Evolutionary conservation across 2,797 vertebrate genomes (phyloP).

Genomic region (Agapornis canus): DNA sequence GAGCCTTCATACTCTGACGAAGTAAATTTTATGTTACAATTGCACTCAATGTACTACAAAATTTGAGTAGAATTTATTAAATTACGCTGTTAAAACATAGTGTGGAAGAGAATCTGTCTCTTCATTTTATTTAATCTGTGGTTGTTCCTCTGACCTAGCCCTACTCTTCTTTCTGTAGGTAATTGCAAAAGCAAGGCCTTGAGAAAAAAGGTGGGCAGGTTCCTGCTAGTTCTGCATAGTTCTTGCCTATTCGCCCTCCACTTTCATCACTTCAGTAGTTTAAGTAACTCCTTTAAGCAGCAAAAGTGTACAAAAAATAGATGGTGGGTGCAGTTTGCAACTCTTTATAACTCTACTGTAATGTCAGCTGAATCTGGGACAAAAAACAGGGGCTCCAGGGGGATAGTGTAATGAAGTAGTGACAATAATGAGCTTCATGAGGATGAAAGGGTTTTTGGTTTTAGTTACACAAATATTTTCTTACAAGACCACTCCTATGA

Average conservation of each 20-base stretch:
- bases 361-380: neutral
- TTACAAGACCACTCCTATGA: neutral
- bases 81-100: neutral
- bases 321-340: accelerated
- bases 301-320: neutral
- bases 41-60: neutral
- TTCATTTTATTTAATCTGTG: neutral
- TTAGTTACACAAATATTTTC: neutral
- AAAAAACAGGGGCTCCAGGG: accelerated
- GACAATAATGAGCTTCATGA: neutral
- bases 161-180: neutral
- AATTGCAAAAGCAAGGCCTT: neutral
- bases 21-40: neutral
- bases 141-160: neutral
- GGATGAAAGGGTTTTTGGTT: neutral
- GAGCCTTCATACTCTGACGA: neutral
- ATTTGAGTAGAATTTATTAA: neutral
- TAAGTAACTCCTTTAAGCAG: neutral
- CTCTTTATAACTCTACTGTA: neutral
- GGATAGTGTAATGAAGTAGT: neutral
- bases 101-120: neutral
- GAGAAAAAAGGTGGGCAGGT: slow-evolving; percentile 5
- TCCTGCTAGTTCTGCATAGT: neutral
- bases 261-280: neutral
- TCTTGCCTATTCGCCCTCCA: neutral